Base-by-base conservation (phyloP, 2,888 invertebrate genomes). In the Cheilosia grossa region DNA sequence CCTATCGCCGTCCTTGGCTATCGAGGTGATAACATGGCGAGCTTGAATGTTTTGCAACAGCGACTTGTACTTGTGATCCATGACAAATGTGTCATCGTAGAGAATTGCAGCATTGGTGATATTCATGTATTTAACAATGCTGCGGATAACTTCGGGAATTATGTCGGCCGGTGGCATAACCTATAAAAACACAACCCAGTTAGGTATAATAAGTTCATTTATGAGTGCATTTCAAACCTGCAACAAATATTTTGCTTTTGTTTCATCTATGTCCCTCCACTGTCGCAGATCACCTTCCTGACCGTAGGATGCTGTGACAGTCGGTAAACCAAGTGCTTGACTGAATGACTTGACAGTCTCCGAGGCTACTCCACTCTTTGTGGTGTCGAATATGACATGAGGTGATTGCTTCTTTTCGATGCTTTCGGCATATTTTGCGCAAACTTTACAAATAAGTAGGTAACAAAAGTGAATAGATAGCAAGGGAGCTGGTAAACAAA, bases 1-100 rank as follows among this genome's bases (percentile, higher is more conserved):
- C 9, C 92, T 90, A 0, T 90, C 90, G 1, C 91, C 90, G 83
- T 94, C 94, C 82, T 94, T 94, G 87, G 94, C 93, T 78, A 93
- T 93, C 42, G 93, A 93, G 4, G 96, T 95, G 83, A 98, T 98
- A 1, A 98, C 95, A 91, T 98, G 98, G 10, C 98, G 94, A 0
- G 97, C 97, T 6, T 98, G 97, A 73, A 98, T 96, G 90, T 98
- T 98, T 91, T 97, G 95, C 44, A 98, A 93, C 9, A 98, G 92
- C 10, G 97, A 96, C 91, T 98, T 97, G 92, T 97, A 98, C 91
- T 98, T 98, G 93, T 98, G 97, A 89, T 98, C 97, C 96, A 98
- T 97, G 13, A 97, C 96, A 90, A 97, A 98, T 47, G 95, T 95
- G 27, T 96, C 94, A 89, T 99, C 98, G 90, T 97, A 98, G 56